Evolutionary conservation across 2,797 vertebrate species (phyloP), one percentile per base, ranked within the genome.

Genomic region (Huso huso): DNA sequence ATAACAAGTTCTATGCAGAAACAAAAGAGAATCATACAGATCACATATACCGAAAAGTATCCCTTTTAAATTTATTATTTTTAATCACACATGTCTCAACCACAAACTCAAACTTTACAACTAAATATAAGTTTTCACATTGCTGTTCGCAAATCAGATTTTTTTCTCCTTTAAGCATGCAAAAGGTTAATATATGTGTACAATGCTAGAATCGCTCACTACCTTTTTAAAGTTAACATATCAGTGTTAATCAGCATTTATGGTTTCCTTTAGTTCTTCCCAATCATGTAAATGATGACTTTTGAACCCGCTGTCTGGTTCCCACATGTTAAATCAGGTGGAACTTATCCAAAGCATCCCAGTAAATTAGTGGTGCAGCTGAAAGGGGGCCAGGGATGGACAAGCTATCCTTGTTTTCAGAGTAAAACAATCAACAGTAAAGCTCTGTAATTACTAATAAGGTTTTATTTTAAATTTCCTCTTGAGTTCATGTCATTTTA

Each of bases 291-390:
- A 55, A 55, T 55, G n/a, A 10, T 55, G 53, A 55, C 53, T 55
- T 55, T 55, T 55, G 53, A 55, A 55, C 53, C 53, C n/a, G n/a
- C 53, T n/a, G 53, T 55, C 53, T 55, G 53, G 53, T 55, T 55
- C 9, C 53, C 53, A 55, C 53, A 55, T 55, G 53, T 8, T 55
- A 55, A 10, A 55, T 55, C n/a, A 55, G n/a, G 53, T n/a, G 37
- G 37, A 37, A 37, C 37, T 5, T 37, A 37, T 37, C 37, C 37
- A 37, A 1, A 37, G 37, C 37, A 37, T 37, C 37, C 37, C 37
- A 37, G 37, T 37, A 37, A 37, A 37, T 37, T 37, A 37, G 37
- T 37, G 37, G 37, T 37, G 37, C 37, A 64, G 13, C 7, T 51
- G 10, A 48, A 23, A 53, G 15, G 11, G 49, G 50, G 18, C 18